Evolutionary conservation across 2,888 invertebrate genomes (phyloP), one percentile per base, ranked within the genome.

Genomic region (Saturnia japonica): DNA sequence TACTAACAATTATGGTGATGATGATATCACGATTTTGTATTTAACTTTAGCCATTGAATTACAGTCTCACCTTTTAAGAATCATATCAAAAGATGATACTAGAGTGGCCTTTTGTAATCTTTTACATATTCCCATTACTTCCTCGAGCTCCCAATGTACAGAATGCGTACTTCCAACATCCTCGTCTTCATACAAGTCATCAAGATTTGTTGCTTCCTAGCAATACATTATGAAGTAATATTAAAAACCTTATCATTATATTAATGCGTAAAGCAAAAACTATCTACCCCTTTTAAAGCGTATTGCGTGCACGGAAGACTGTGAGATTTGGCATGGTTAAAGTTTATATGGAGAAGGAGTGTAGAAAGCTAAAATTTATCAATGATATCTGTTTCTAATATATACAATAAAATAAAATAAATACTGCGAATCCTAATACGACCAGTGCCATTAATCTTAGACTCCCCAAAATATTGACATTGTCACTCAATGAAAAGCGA

Each of bases 71-170:
- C 93, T 88, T 12, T 84, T 72, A 14, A 93, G 77, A 64, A 93
- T 94, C 76, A 86, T 82, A 45, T 93, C 91, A 73, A 91, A 93
- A 0, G 89, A 83, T 6, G 93, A 89, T 0, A 93, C 93, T 0
- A 93, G 83, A 0, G 92, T 91, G 0, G 92, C 88, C 45, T 83
- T 88, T 74, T 94, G 94, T 69, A 94, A 83, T 9, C 86, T 84
- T 77, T 92, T 93, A 78, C 94, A 94, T 67, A 91, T 92, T 0
- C 81, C 79, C 90, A 91, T 89, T 0, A 94, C 91, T 73, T 93
- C 93, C 62, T 93, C 93, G 16, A 94, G 82, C 73, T 93, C 93
- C 89, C 92, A 93, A 74, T 93, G 93, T 14, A 93, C 86, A 0
- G 93, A 93, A 70, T 91, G 91, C 3, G 86, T 79, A 70, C 93